phyloP scores from a whole-genome alignment of 2,888 invertebrate species.

The Iselma pallidipennis region DNA sequence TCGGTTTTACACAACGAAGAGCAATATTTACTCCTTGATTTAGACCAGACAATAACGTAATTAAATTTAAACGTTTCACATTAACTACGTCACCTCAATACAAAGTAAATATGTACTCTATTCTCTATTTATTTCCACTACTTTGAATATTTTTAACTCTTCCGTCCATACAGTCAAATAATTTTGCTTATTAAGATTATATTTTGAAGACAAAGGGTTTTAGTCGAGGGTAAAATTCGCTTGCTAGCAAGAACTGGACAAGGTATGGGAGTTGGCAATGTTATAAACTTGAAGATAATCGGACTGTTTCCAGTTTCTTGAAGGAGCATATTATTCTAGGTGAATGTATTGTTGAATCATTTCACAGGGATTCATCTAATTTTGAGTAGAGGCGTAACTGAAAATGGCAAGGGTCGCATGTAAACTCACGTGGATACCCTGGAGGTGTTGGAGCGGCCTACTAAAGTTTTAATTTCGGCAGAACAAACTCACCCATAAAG shows the following conservation, averaged over 20 bases:
- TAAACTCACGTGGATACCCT: slow-evolving; percentile 24
- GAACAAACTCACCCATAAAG: slow-evolving; percentile 17
- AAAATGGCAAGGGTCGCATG: slow-evolving; percentile 25
- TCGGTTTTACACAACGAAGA: slow-evolving; percentile 8
- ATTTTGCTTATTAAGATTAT: too few relatives aligned
- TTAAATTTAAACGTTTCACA: neutral
- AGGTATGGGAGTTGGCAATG: too few relatives aligned
- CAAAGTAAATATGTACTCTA: too few relatives aligned
- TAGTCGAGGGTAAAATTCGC: neutral
- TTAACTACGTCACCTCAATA: too few relatives aligned
- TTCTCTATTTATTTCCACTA: too few relatives aligned
- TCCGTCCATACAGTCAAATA: too few relatives aligned
- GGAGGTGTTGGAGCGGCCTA: slow-evolving; percentile 22
- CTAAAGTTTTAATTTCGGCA: slow-evolving; percentile 23
- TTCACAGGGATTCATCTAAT: slow-evolving; percentile 17
- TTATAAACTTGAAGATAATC: too few relatives aligned
- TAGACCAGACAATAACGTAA: neutral
- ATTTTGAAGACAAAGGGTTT: neutral
- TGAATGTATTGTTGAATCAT: neutral
- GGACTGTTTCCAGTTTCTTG: too few relatives aligned
- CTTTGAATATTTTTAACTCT: too few relatives aligned
- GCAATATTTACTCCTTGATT: neutral
- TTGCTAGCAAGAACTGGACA: neutral
- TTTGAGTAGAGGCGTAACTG: slow-evolving; percentile 22
- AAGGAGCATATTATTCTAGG: too few relatives aligned